Evolutionary conservation across 1,140 invertebrate genomes (phyloP).

Genomic region (Andrena cerasifolii): DNA sequence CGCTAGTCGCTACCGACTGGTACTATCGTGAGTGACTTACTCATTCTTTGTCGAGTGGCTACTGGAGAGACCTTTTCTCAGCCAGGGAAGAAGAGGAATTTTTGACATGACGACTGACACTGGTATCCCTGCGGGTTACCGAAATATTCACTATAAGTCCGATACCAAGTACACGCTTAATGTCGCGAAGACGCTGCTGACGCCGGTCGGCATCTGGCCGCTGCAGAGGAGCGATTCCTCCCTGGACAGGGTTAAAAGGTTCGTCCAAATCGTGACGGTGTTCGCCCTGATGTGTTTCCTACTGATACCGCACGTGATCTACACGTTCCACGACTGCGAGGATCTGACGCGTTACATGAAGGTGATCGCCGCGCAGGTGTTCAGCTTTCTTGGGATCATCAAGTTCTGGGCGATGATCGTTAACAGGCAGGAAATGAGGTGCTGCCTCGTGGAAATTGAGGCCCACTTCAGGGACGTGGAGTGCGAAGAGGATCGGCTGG

Average conservation of each 20-base stretch:
- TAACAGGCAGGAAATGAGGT: slow-evolving; percentile 69
- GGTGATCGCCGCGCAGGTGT: slow-evolving; percentile 75
- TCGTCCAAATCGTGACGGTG: slow-evolving; percentile 62
- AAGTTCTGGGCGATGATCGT: slow-evolving; percentile 78
- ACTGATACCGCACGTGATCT: slow-evolving; percentile 72
- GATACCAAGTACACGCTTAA: slow-evolving; percentile 71
- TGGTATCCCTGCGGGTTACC: background rate
- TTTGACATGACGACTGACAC: background rate
- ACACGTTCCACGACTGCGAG: slow-evolving; percentile 74
- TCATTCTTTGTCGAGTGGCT: no score
- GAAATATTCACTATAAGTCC: slow-evolving; percentile 63
- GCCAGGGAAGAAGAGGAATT: background rate
- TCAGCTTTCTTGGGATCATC: slow-evolving; percentile 73
- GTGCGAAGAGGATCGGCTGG: slow-evolving; percentile 65
- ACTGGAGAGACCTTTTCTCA: background rate
- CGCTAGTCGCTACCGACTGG: background rate
- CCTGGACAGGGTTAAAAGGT: slow-evolving; percentile 48
- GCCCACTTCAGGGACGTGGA: slow-evolving; percentile 68
- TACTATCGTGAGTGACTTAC: no score
- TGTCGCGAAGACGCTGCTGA: slow-evolving; percentile 69
- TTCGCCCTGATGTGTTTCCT: slow-evolving; percentile 74
- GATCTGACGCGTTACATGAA: slow-evolving; percentile 76
- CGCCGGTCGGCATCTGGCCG: slow-evolving; percentile 76
- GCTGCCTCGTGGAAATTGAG: slow-evolving; percentile 72
- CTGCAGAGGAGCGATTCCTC: slow-evolving; percentile 61